Percentiles rank a stretch among this genome's conserved stretches.
Evolutionary conservation across 2,113 vertebrate species (phyloP).

Genomic region (Herpailurus yagouaroundi): DNA sequence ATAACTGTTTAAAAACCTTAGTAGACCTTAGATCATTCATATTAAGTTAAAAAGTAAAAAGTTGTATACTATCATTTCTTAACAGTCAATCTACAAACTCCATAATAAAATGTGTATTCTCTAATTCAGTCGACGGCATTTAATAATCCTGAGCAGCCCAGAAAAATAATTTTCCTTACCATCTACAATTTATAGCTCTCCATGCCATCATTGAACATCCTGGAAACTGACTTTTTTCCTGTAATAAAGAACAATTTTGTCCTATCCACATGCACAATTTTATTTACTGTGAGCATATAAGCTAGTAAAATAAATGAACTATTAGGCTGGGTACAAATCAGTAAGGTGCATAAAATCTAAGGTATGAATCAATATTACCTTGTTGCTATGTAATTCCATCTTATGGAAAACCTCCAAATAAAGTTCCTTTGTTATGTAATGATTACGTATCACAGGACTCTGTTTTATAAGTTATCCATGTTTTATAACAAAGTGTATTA

Average conservation of each 20-base stretch:
- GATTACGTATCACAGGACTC: background rate
- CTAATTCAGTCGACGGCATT: background rate
- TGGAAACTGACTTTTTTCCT: background rate
- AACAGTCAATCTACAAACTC: background rate
- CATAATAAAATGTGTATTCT: background rate
- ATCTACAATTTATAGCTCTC: background rate
- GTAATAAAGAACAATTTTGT: background rate
- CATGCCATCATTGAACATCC: background rate
- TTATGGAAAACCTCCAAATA: background rate
- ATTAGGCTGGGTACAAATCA: background rate
- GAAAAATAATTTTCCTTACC: background rate
- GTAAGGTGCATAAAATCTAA: slow-evolving; percentile 15
- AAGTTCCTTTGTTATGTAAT: slow-evolving; percentile 9
- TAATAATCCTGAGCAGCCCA: background rate
- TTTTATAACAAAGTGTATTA: background rate
- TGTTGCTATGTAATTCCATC: background rate
- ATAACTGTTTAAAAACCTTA: background rate
- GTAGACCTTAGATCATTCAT: background rate
- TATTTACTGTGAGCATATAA: background rate
- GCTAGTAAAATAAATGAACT: background rate
- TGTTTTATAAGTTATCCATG: slow-evolving; percentile 10
- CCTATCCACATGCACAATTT: background rate
- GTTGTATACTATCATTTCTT: background rate
- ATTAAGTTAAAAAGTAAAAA: background rate
- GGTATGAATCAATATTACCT: background rate